Evolutionary conservation across 2,113 vertebrate genomes (phyloP), one percentile per base, ranked within the genome.

Genomic region (Sander vitreus): DNA sequence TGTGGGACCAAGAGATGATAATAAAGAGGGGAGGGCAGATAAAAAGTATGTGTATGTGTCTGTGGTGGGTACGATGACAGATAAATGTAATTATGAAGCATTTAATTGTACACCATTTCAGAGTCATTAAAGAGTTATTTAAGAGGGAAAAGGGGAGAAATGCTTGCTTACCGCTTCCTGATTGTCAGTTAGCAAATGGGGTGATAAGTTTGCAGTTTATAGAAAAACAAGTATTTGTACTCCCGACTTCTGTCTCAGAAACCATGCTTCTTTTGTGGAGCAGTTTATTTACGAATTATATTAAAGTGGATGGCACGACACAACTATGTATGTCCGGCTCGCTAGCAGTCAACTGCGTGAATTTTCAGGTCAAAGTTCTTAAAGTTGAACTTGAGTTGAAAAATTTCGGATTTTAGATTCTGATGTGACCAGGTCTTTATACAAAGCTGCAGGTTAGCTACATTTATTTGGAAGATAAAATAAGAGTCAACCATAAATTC

Each of bases 1-100:
- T 39, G 83, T 30, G 9, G 25, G 70, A 73, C 55, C 74, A 68
- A 15, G 39, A 78, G 76, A 88, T 71, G 86, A 90, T 89, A 77
- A 68, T 83, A 72, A 68, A 62, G 85, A 82, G 67, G 23, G 74
- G 45, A 55, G 47, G 51, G 83, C 30, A 76, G 74, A 88, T 85
- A 75, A 73, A 85, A 55, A 2, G 19, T 30, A 4, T 70, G 53
- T 54, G 36, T 58, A 19, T 62, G 47, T 58, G 50, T 67, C 3
- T 43, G 57, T n/a, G 53, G 13, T n/a, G 16, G 30, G 53, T 3
- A 47, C 11, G 30, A 69, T 27, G 30, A 36, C 3, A 12, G 18
- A 77, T 3, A 51, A 73, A 71, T 47, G 54, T 57, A 51, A 71
- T 63, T 59, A 85, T 47, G 30, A 78, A 50, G 58, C 43, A 59